Percentiles rank a stretch among this genome's conserved stretches.
These are phyloP conservation scores for Chlorocebus sabaeus DNA, from an alignment of 2,113 vertebrate genomes.

Conservation along the genomic window DNA sequence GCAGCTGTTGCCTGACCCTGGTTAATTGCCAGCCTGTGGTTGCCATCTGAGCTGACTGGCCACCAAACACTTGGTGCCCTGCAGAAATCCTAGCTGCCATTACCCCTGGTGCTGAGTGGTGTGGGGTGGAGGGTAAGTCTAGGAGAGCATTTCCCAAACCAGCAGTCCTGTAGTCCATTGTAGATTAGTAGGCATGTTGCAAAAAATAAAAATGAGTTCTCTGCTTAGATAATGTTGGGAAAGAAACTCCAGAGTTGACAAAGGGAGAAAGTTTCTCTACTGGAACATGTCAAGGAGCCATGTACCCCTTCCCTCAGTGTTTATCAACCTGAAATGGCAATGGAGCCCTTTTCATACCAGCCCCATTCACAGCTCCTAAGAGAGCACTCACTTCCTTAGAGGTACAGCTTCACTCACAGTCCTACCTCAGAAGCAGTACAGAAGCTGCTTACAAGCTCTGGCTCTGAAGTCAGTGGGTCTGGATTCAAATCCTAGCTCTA, in stretches of 20 bases:
- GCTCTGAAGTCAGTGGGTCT: not conserved
- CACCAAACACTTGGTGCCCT: not conserved
- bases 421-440: not conserved
- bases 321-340: conserved; percentile 17
- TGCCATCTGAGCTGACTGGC: conserved; percentile 17
- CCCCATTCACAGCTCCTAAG: not conserved
- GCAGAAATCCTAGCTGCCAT: not conserved
- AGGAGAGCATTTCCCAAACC: not conserved
- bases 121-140: not conserved
- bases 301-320: not conserved
- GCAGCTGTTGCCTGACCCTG: conserved; percentile 3
- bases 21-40: not conserved
- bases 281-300: not conserved
- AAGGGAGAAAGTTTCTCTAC: not conserved
- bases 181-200: not conserved
- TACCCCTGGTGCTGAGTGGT: not conserved
- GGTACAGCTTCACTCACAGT: not conserved
- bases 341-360: not conserved
- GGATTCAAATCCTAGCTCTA: not conserved
- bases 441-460: not conserved
- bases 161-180: not conserved
- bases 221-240: conserved; percentile 3
- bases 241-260: conserved; percentile 8
- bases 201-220: not conserved
- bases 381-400: not conserved